Evolutionary conservation across 2,113 vertebrate species (phyloP), one percentile per base, ranked within the genome.

Genomic region (Chunga burmeisteri): DNA sequence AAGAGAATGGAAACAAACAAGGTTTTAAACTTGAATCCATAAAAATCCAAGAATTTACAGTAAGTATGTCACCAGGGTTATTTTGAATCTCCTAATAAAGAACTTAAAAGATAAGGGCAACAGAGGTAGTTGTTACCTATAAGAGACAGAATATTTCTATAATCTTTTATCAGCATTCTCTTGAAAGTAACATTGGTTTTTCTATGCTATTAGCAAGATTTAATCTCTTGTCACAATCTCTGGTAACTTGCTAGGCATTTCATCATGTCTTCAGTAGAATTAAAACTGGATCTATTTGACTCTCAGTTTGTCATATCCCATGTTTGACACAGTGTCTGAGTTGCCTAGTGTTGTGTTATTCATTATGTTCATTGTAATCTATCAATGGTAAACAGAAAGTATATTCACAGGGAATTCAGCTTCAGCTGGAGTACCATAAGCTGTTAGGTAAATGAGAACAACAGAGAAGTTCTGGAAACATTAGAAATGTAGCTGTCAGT

Each of bases 101-200:
- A 56, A 10, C 6, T 32, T 89, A 29, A 68, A 72, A 47, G 34
- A 29, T 49, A 85, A 85, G 36, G 14, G 7, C 18, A 77, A 27
- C 13, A 36, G 20, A 8, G 13, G 13, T 21, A 46, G 14, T 20
- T 65, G 4, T 81, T 71, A 79, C 56, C 42, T 56, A 4, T 38
- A 49, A 84, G 30, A 81, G 47, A 44, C 50, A 70, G 87, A 91
- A 92, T 90, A 82, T 47, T 94, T 82, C 47, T 93, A 4, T 53
- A 63, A 81, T 67, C 38, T 62, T 93, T 88, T 79, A 58, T 75
- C 81, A 84, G 11, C 56, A 42, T 8, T 62, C 26, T 94, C 78
- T 71, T 74, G 52, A 75, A 79, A 67, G 78, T 75, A 72, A 9
- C 46, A 92, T 82, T 91, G 96, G 94, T 96, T 95, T 93, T 90